These are phyloP conservation scores for Patella depressa DNA, from an alignment of 2,888 invertebrate species.

Conservation along the genomic window DNA sequence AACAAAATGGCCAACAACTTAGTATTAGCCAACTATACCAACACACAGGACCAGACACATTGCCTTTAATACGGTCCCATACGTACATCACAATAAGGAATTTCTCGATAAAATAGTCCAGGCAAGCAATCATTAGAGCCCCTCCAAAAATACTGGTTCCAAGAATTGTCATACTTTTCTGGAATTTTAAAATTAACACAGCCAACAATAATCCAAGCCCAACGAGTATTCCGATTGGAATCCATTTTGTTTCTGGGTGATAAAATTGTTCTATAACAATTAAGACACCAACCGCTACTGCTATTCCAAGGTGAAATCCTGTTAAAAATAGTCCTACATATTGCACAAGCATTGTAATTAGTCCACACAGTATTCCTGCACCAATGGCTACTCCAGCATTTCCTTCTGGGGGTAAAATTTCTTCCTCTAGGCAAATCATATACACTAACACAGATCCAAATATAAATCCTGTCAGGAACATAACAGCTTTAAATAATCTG, in stretches of 20 bases:
- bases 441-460: slow-evolving; percentile 87
- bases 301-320: slow-evolving; percentile 83
- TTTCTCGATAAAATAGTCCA: slow-evolving; percentile 84
- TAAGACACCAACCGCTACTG: slow-evolving; percentile 65
- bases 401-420: slow-evolving; percentile 79
- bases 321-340: slow-evolving; percentile 87
- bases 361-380: slow-evolving; percentile 83
- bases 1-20: slow-evolving; percentile 81
- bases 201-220: slow-evolving; percentile 80
- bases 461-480: slow-evolving; percentile 89
- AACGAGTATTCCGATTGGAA: slow-evolving; percentile 80
- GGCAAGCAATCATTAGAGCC: slow-evolving; percentile 79
- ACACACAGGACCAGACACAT: slow-evolving; percentile 75
- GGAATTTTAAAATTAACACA: slow-evolving; percentile 81
- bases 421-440: slow-evolving; percentile 84
- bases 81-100: slow-evolving; percentile 80
- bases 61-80: slow-evolving; percentile 78
- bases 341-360: slow-evolving; percentile 86
- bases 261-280: slow-evolving; percentile 74
- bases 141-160: slow-evolving; percentile 85
- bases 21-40: slow-evolving; percentile 83
- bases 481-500: slow-evolving; percentile 88
- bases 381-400: slow-evolving; percentile 81
- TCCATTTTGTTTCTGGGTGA: slow-evolving; percentile 78
- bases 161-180: slow-evolving; percentile 81